Evolutionary conservation across 1,140 invertebrate genomes (phyloP).

Genomic region (Mizuhopecten yessoensis): DNA sequence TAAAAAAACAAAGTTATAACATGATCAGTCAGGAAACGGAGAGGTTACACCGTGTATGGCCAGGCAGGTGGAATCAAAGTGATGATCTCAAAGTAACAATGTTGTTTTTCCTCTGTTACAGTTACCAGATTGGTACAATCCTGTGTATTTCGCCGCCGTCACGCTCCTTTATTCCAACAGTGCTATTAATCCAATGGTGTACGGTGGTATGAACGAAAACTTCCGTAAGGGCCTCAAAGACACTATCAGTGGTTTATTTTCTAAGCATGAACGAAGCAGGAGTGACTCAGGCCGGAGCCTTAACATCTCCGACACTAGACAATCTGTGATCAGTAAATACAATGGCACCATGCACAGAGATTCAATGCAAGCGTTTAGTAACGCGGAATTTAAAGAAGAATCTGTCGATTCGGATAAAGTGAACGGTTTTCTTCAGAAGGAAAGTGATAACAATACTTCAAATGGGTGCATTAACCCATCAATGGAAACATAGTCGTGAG

Average conservation of each 20-base stretch:
- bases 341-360: neutral
- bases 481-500: neutral
- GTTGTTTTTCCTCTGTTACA: constrained; percentile 66
- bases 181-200: constrained; percentile 84
- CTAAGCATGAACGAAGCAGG: constrained; percentile 22
- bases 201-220: constrained; percentile 84
- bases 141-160: constrained; percentile 83
- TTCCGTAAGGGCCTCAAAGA: constrained; percentile 76
- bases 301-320: neutral
- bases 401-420: neutral
- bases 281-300: constrained; percentile 40
- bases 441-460: neutral
- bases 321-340: constrained; percentile 8
- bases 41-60: too few species aligned
- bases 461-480: neutral
- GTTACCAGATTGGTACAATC: constrained; percentile 84
- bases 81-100: neutral
- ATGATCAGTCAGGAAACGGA: too few species aligned
- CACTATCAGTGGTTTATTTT: constrained; percentile 60
- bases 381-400: neutral
- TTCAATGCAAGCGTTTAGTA: neutral
- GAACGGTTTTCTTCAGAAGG: neutral
- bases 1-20: too few species aligned
- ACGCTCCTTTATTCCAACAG: constrained; percentile 85
- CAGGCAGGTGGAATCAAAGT: too few species aligned